A percentile compares a stretch with the other conserved stretches of the same genome.
phyloP scores from a whole-genome alignment of 2,888 invertebrate species.

The Sminthurinus aureus region DNA sequence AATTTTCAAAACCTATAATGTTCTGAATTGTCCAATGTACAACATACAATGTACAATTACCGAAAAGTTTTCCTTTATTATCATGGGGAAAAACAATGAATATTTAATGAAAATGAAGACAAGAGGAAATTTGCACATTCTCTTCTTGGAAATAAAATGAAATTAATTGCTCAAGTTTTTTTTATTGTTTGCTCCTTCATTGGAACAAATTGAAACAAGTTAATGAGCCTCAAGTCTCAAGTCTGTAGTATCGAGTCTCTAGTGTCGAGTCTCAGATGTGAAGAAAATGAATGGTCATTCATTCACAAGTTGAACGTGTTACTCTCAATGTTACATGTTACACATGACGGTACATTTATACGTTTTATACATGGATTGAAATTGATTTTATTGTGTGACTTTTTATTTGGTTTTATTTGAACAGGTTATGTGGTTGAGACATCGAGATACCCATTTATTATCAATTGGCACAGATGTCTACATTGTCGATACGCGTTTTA shows the following conservation, averaged over 20 bases:
- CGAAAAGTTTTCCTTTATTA: not conserved
- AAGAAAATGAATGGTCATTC: not conserved
- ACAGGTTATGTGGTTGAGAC: constrained; percentile 59
- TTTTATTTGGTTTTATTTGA: constrained; percentile 22
- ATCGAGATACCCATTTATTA: constrained; percentile 59
- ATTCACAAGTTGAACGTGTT: not conserved
- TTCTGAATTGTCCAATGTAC: not conserved
- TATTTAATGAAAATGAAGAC: not conserved
- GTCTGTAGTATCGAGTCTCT: no score
- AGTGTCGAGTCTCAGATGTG: not conserved
- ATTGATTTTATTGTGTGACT: not conserved
- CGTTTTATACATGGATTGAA: not conserved
- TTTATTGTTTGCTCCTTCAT: not conserved
- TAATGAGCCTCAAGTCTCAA: not conserved
- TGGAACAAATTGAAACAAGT: not conserved
- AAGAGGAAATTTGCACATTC: not conserved
- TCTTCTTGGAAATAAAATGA: not conserved
- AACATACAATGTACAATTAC: not conserved
- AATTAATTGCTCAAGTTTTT: not conserved
- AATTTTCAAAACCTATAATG: no score
- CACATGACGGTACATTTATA: not conserved
- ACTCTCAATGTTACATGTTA: not conserved
- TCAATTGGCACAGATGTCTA: constrained; percentile 57
- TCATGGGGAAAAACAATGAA: not conserved
- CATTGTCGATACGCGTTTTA: constrained; percentile 58